Percentiles rank a stretch among this genome's conserved stretches.
Evolutionary conservation across 1,140 invertebrate species (phyloP).

Genomic region (Octopus sinensis): DNA sequence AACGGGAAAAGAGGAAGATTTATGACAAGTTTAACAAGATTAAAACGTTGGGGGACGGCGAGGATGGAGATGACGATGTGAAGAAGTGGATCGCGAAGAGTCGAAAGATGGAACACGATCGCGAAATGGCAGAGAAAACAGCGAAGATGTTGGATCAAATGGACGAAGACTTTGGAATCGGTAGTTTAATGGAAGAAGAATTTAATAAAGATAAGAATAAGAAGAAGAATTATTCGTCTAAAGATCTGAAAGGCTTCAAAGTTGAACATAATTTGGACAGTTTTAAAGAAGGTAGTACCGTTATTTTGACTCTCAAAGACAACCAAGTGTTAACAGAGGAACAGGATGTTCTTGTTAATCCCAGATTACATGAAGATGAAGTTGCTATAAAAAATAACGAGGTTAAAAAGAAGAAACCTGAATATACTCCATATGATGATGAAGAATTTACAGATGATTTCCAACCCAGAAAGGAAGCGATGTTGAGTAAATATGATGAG

Average conservation of each 20-base stretch:
- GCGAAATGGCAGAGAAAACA: conserved; percentile 80
- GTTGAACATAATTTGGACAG: conserved; percentile 80
- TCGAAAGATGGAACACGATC: conserved; percentile 75
- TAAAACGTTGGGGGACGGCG: conserved; percentile 60
- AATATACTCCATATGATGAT: conserved; percentile 83
- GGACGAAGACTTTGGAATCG: conserved; percentile 90
- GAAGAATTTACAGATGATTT: conserved; percentile 80
- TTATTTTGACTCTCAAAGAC: conserved; percentile 93
- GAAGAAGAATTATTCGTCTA: conserved; percentile 47
- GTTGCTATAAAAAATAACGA: conserved; percentile 83
- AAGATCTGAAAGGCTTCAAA: conserved; percentile 75
- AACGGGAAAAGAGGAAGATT: conserved; percentile 76
- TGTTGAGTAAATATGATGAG: conserved; percentile 93
- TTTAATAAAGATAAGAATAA: conserved; percentile 63
- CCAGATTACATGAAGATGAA: conserved; percentile 93
- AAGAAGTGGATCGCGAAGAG: conserved; percentile 77
- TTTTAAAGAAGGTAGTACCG: conserved; percentile 79
- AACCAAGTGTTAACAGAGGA: conserved; percentile 76
- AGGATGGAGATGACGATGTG: conserved; percentile 53
- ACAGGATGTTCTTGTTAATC: conserved; percentile 88
- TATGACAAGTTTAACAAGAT: conserved; percentile 71
- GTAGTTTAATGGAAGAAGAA: conserved; percentile 77
- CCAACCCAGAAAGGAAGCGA: conserved; percentile 58
- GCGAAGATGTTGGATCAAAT: conserved; percentile 91
- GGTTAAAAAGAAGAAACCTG: conserved; percentile 74